These are phyloP conservation scores for Hylaea fasciaria DNA, from an alignment of 2,888 invertebrate genomes.

Conservation along the genomic window DNA sequence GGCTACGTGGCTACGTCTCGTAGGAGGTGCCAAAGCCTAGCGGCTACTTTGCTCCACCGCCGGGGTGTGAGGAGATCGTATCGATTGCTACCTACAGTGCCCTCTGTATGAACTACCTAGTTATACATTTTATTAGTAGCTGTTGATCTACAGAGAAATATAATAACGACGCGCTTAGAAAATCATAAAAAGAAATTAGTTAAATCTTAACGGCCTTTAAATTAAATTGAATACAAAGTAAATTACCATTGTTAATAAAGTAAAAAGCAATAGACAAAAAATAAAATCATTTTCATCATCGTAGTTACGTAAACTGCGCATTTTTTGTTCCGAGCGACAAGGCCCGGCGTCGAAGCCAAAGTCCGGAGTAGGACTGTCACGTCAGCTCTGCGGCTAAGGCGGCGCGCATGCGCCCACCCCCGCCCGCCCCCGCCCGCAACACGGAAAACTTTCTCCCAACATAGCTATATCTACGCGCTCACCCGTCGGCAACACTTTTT, in stretches of 20 bases:
- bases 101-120: constrained; percentile 55
- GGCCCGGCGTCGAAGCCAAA: constrained; percentile 55
- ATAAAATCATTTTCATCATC: constrained; percentile 12
- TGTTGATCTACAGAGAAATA: no score
- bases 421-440: constrained; percentile 76
- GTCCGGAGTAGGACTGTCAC: constrained; percentile 77
- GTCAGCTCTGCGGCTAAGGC: constrained; percentile 68
- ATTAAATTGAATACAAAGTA: no score
- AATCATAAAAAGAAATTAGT: no score
- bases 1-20: constrained; percentile 54
- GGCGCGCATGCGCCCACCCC: constrained; percentile 77
- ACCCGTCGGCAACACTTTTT: constrained; percentile 84
- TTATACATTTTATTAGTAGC: no score
- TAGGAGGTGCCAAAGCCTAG: constrained; percentile 68
- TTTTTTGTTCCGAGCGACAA: constrained; percentile 43
- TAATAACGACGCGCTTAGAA: no score
- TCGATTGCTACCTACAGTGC: constrained; percentile 60
- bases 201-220: no score
- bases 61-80: constrained; percentile 63
- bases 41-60: constrained; percentile 51
- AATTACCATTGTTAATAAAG: no score
- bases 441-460: constrained; percentile 84
- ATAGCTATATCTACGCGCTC: constrained; percentile 78
- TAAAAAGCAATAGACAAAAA: no score
- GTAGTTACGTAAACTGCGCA: constrained; percentile 63